Base-by-base conservation (phyloP, 2,797 vertebrate species). In the Labroides dimidiatus region DNA sequence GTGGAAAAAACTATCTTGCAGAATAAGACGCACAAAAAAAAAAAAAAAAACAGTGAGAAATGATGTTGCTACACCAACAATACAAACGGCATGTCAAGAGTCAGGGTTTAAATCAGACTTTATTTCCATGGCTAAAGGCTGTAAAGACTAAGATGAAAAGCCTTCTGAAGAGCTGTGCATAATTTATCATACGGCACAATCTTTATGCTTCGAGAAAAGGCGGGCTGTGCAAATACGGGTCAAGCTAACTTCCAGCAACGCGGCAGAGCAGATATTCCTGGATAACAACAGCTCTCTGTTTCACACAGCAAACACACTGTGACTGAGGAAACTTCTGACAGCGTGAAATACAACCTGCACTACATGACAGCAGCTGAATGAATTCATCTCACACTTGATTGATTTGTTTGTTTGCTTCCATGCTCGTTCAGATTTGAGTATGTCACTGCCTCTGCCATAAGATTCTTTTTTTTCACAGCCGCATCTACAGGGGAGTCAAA, bases 221-320 rank as follows among this genome's bases (percentile, higher is more conserved):
- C 5, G 7, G 30, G 24, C 52, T 80, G 30, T 39, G 53, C 52
- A 64, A 84, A 80, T 86, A 78, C 83, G 86, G 70, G 78, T 84
- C 82, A 81, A 61, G 59, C 67, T 49, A 68, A 62, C 36, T 58
- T 53, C 53, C 68, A 91, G 83, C 64, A 17, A 37, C 65, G 57
- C 62, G 49, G 59, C 57, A 81, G 37, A 43, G 52, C 60, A 74
- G 82, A 75, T 49, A 56, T 55, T 36, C 47, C 43, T 47, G 4
- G 1, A 66, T 75, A 80, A 42, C 66, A 78, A 59, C 45, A 33
- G 27, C 45, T 41, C 75, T 54, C 81, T 49, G 14, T 59, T 60
- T 61, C 39, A 59, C 47, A 55, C 13, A 20, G 39, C 9, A 19
- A 33, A 21, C 27, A 53, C 23, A 42, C 37, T 51, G 55, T 37